phyloP scores from a whole-genome alignment of 2,113 vertebrate genomes.

The Glareola pratincola region DNA sequence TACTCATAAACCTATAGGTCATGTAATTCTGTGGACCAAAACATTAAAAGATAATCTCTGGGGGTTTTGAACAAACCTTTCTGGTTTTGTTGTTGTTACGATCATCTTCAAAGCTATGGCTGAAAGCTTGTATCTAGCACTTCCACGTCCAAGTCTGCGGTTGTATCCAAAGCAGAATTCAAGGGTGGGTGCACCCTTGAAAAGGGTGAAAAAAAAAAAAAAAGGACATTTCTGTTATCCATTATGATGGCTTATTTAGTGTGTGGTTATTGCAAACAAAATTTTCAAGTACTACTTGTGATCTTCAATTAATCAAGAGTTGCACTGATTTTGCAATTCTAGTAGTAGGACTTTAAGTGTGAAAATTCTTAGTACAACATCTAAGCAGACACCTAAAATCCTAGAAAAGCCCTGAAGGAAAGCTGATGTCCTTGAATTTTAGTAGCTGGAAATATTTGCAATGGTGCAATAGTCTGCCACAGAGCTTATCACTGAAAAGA shows the following conservation, averaged over 20 bases:
- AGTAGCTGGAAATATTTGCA: neutral
- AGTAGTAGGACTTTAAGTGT: neutral
- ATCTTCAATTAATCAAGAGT: neutral
- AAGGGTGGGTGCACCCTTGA: neutral
- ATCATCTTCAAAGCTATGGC: neutral
- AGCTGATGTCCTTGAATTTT: neutral
- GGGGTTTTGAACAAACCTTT: neutral
- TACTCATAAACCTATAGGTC: conserved; percentile 5
- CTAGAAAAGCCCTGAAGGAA: neutral
- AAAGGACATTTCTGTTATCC: neutral
- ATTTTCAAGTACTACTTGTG: neutral
- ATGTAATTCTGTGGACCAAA: neutral
- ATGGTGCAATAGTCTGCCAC: neutral
- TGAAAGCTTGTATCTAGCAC: neutral
- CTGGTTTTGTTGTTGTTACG: neutral
- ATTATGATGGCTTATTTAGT: rapidly evolving
- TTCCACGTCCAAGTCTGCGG: neutral
- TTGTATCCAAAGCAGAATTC: neutral
- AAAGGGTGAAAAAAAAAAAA: no score
- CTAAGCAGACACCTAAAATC: neutral
- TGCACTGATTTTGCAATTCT: neutral
- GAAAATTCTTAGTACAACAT: neutral
- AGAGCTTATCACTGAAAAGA: neutral
- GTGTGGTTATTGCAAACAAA: neutral
- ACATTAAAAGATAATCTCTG: conserved; percentile 9